Evolutionary conservation across 2,113 vertebrate genomes (phyloP).

Genomic region (Nannobrachium achirus): DNA sequence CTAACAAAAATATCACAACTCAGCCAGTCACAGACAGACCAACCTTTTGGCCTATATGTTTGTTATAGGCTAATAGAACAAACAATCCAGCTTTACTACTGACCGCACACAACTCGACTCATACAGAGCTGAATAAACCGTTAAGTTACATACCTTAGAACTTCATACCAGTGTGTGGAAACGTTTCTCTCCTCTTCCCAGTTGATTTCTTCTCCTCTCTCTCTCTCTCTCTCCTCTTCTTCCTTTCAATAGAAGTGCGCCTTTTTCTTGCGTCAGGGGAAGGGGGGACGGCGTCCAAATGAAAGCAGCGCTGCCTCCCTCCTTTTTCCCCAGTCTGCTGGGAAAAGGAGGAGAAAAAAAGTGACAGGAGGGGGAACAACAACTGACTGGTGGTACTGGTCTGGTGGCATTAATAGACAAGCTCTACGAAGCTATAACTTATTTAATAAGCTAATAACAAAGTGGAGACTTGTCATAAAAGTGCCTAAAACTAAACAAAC

Average conservation of each 20-base stretch:
- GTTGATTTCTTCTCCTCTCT: constrained; percentile 23
- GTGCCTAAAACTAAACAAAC: no score
- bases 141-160: no score
- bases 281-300: constrained; percentile 72
- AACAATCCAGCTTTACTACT: no score
- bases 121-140: no score
- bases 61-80: no score
- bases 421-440: constrained; percentile 14
- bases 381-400: no score
- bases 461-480: no score
- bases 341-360: constrained; percentile 23
- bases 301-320: constrained; percentile 73
- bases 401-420: constrained; percentile 10
- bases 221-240: not conserved
- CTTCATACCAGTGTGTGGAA: no score
- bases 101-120: no score
- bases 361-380: constrained; percentile 36
- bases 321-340: constrained; percentile 54
- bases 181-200: not conserved
- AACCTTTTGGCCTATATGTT: no score
- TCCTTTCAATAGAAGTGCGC: constrained; percentile 79
- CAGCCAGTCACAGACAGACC: no score
- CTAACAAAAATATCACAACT: no score
- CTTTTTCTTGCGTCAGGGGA: constrained; percentile 78
- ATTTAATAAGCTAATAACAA: not conserved